Conservation (phyloP, 2,113 vertebrate genomes). For the Malurus melanocephalus region DNA sequence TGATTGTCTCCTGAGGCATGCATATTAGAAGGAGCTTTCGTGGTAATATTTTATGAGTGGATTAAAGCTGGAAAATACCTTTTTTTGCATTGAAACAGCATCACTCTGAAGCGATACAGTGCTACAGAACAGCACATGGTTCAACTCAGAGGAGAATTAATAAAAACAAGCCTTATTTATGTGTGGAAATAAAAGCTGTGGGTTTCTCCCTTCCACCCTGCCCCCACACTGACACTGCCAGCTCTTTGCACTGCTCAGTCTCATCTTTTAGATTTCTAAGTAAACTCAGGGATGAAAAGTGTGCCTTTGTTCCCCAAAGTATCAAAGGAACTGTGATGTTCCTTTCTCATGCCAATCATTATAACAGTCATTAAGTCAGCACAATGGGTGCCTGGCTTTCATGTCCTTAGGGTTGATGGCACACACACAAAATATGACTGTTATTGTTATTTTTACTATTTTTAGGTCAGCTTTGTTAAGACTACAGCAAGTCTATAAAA, state of each 20-base stretch:
- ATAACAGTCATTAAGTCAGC: slow-evolving; percentile 2
- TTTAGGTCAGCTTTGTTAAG: slow-evolving; percentile 18
- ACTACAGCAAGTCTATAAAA: neutral
- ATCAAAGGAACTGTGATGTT: slow-evolving; percentile 31
- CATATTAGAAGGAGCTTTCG: neutral
- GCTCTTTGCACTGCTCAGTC: neutral
- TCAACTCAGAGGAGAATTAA: neutral
- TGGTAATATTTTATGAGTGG: neutral
- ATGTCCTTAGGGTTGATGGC: neutral
- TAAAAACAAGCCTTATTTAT: neutral
- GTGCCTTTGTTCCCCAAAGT: slow-evolving; percentile 35
- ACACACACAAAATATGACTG: neutral
- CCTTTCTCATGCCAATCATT: slow-evolving; percentile 27
- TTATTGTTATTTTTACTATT: slow-evolving; percentile 49
- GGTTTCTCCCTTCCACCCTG: neutral
- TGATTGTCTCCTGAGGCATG: neutral
- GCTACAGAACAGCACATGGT: neutral
- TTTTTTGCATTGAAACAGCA: neutral
- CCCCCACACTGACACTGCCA: neutral
- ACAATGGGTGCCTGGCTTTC: neutral
- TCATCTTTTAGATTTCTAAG: slow-evolving; percentile 16
- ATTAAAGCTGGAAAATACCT: neutral
- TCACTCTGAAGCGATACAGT: neutral
- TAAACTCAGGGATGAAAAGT: neutral
- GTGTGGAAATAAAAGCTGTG: neutral